A percentile compares a stretch with the other conserved stretches of the same genome.
Evolutionary conservation across 2,113 vertebrate genomes (phyloP).

Genomic region (Hyaena hyaena): DNA sequence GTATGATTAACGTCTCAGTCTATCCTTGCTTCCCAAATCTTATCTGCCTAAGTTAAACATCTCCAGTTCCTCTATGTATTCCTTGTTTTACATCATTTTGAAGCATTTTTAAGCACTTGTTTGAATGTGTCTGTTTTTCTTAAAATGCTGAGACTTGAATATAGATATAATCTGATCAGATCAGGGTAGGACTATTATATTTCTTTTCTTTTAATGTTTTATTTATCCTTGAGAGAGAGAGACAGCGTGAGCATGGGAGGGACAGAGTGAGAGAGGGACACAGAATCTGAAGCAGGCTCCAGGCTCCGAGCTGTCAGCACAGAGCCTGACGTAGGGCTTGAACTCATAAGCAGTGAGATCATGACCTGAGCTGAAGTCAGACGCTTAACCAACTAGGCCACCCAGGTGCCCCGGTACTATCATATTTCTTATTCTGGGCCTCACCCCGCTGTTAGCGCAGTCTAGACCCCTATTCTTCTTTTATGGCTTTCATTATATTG

Average conservation of each 20-base stretch:
- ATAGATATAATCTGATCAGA: not conserved
- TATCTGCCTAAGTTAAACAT: conserved; percentile 50
- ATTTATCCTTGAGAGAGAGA: no score
- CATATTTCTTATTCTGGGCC: conserved; percentile 21
- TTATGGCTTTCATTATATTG: conserved; percentile 38
- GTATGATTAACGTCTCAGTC: conserved; percentile 1
- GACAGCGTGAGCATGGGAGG: no score
- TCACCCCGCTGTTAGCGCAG: not conserved
- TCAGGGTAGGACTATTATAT: not conserved
- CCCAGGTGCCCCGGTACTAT: not conserved
- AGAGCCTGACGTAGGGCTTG: no score
- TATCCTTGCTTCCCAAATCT: conserved; percentile 37
- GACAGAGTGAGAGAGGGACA: no score
- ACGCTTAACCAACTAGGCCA: no score
- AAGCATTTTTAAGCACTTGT: conserved; percentile 40
- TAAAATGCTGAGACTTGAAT: conserved; percentile 22
- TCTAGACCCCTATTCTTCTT: not conserved
- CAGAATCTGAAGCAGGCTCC: no score
- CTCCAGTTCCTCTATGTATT: not conserved
- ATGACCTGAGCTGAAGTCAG: no score
- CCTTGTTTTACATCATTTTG: conserved; percentile 27
- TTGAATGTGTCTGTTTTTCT: conserved; percentile 49
- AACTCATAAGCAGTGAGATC: no score
- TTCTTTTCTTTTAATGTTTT: not conserved
- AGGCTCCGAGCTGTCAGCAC: no score